phyloP scores from a whole-genome alignment of 2,797 vertebrate species.

The Intellagama lesueurii region DNA sequence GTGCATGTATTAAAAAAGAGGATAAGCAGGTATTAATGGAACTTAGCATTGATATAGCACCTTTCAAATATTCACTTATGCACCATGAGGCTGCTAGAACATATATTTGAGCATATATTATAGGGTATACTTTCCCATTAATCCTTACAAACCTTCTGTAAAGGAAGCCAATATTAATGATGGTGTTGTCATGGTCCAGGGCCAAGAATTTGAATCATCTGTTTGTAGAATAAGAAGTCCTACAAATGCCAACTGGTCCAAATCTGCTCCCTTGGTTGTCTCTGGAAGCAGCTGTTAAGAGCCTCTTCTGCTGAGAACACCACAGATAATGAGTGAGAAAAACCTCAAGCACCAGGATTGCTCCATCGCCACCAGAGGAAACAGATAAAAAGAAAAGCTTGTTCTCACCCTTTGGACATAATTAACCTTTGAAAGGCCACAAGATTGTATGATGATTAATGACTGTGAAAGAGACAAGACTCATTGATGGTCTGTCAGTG shows the following conservation, averaged over 20 bases:
- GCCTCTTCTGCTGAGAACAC: not conserved
- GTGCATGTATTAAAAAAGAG: no score
- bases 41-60: not conserved
- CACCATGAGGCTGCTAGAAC: not conserved
- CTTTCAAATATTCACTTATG: not conserved
- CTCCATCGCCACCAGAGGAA: not conserved
- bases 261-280: not conserved
- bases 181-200: not conserved
- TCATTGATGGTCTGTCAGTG: not conserved
- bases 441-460: not conserved
- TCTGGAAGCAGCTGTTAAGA: not conserved
- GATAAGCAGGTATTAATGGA: not conserved
- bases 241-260: no score
- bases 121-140: no score
- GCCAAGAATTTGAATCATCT: not conserved
- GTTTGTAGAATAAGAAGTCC: no score
- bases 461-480: not conserved
- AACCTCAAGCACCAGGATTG: not conserved
- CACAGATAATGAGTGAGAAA: not conserved
- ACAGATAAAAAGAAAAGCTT: not conserved
- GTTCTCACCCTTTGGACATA: not conserved
- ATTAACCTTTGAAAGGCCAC: not conserved
- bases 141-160: not conserved
- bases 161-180: not conserved
- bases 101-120: no score